Percentiles rank a stretch among this genome's conserved stretches.
phyloP scores from a whole-genome alignment of 2,888 invertebrate genomes.

The Ischnura elegans region DNA sequence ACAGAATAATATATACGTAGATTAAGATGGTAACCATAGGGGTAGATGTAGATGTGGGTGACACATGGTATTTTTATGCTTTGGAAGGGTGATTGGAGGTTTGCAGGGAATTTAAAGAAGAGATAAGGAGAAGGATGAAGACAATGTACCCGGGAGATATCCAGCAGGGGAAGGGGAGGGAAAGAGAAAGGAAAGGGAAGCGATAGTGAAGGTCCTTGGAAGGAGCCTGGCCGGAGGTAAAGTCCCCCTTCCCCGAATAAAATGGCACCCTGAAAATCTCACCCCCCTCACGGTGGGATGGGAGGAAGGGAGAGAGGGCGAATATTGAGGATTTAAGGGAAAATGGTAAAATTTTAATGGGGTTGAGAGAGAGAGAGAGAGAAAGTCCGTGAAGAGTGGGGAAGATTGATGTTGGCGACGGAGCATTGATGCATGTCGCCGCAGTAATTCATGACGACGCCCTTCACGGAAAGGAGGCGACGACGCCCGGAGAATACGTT shows the following conservation, averaged over 20 bases:
- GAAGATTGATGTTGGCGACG: slow-evolving; percentile 38
- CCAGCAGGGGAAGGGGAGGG: not conserved
- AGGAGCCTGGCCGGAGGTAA: no score
- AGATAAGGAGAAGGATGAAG: no score
- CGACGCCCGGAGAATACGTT: slow-evolving; percentile 23
- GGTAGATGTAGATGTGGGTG: no score
- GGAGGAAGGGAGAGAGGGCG: not conserved
- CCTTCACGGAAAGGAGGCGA: not conserved
- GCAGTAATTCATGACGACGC: slow-evolving; percentile 7
- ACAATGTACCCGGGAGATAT: not conserved
- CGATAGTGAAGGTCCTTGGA: not conserved
- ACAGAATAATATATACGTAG: no score
- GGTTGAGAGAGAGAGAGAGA: no score
- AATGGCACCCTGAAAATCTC: no score
- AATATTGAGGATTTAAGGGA: not conserved
- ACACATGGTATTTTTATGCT: no score
- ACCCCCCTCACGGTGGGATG: not conserved
- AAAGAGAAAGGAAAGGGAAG: not conserved
- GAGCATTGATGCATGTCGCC: slow-evolving; percentile 34
- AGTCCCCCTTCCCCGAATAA: no score
- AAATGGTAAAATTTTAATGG: slow-evolving; percentile 6
- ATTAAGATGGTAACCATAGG: no score
- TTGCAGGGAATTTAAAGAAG: not conserved
- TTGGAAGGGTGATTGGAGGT: not conserved
- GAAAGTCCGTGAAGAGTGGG: not conserved